These are phyloP conservation scores for Caiman crocodilus DNA, from an alignment of 2,797 vertebrate genomes.

Conservation along the genomic window DNA sequence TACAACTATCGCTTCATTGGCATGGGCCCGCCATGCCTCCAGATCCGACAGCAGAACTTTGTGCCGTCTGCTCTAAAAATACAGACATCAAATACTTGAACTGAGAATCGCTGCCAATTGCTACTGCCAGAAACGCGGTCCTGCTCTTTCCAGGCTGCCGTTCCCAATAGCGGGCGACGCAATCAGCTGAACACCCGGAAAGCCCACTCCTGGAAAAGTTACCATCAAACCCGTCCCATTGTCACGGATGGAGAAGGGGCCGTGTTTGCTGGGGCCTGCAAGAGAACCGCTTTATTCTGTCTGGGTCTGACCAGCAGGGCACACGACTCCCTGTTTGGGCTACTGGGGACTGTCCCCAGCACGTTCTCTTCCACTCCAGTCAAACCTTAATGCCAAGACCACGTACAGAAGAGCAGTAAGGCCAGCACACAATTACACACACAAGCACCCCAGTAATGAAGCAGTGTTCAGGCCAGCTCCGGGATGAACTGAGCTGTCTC, in stretches of 20 bases:
- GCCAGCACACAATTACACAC: no score
- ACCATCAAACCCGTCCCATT: not conserved
- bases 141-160: not conserved
- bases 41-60: not conserved
- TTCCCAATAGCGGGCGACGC: not conserved
- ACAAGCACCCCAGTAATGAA: no score
- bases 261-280: fast-evolving
- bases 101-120: not conserved
- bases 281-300: not conserved
- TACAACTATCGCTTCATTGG: not conserved
- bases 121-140: not conserved
- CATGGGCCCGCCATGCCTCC: not conserved
- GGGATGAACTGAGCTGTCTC: not conserved
- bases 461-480: no score
- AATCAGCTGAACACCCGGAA: not conserved
- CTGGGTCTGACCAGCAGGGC: not conserved
- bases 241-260: not conserved
- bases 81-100: not conserved
- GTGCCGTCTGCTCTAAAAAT: not conserved
- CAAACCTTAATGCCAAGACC: not conserved
- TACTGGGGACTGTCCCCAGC: not conserved
- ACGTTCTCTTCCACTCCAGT: not conserved
- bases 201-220: not conserved
- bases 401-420: no score
- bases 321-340: not conserved